Evolutionary conservation across 2,797 vertebrate genomes (phyloP).

Genomic region (Crenichthys baileyi): DNA sequence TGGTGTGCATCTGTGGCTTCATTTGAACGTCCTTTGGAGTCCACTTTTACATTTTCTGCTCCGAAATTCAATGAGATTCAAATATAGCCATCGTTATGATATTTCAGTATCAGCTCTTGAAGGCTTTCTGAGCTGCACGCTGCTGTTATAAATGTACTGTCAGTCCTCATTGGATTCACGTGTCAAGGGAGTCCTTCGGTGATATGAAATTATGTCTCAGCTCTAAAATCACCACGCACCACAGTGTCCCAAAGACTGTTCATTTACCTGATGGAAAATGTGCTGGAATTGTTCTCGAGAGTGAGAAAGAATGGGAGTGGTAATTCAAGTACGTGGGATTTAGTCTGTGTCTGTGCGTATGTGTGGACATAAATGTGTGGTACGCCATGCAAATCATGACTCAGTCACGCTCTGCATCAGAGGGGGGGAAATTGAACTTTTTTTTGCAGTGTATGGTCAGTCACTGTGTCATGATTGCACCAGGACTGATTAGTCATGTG

Average conservation of each 20-base stretch:
- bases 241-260: conserved; percentile 57
- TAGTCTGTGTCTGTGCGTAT: neutral
- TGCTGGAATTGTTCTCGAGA: conserved; percentile 58
- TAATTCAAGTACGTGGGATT: conserved; percentile 46
- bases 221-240: conserved; percentile 59
- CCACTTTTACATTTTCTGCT: conserved; percentile 46
- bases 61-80: conserved; percentile 53
- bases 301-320: conserved; percentile 41
- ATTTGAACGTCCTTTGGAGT: conserved; percentile 58
- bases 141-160: conserved; percentile 70
- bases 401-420: conserved; percentile 58
- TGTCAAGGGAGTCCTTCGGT: conserved; percentile 67
- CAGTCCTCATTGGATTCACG: conserved; percentile 66
- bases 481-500: conserved; percentile 69
- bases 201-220: conserved; percentile 72
- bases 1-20: conserved; percentile 33
- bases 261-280: conserved; percentile 51
- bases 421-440: conserved; percentile 42
- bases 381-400: conserved; percentile 56
- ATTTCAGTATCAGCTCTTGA: conserved; percentile 63
- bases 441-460: conserved; percentile 11
- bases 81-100: conserved; percentile 52
- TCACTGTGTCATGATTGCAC: conserved; percentile 56
- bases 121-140: conserved; percentile 53
- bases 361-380: conserved; percentile 36